Base-by-base conservation (phyloP, 2,888 invertebrate species). In the Lepidocyrtinus sp. region DNA sequence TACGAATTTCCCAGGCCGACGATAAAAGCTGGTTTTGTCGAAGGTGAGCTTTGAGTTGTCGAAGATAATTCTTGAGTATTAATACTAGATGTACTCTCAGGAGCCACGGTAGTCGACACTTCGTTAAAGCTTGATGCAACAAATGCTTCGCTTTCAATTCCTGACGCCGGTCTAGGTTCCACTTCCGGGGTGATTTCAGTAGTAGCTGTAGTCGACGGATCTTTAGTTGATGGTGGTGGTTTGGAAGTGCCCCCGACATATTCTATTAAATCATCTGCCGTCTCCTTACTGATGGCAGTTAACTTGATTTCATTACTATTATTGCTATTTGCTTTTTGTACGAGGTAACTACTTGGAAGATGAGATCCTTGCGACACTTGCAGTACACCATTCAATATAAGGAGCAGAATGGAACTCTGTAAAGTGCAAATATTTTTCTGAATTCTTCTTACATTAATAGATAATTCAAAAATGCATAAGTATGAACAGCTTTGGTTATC, bases 271-370 rank as follows among this genome's bases (percentile, higher is more conserved):
- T 5, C 36, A 36, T 36, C 12, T 36, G 12, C 7, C 36, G 12
- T 12, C 36, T 36, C 36, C 36, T 36, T 12, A 36, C 36, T 71
- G 24, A 22, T 67, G 17, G 65, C 70, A 61, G 64, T 77, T 36
- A n/a, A 26, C 17, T 22, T 25, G 22, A 27, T 55, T 25, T 61
- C 46, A 50, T 70, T 21, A n/a, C 59, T 27, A 61, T 70, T 77
- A 73, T 78, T 78, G 78, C 78, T 72, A 78, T 78, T 78, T 68
- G 62, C 24, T 73, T 68, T 78, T 72, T 78, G 78, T 78, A 78
- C 75, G 71, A 81, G 61, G 78, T 82, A 82, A 74, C 74, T 76
- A 25, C 64, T 27, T 64, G 82, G 82, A 24, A 82, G 78, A 65
- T 82, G 82, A 82, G 82, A 82, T 81, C 81, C 81, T 59, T 62